These are phyloP conservation scores for Sarotherodon lohbergeri DNA, from an alignment of 2,113 vertebrate species.

Conservation along the genomic window DNA sequence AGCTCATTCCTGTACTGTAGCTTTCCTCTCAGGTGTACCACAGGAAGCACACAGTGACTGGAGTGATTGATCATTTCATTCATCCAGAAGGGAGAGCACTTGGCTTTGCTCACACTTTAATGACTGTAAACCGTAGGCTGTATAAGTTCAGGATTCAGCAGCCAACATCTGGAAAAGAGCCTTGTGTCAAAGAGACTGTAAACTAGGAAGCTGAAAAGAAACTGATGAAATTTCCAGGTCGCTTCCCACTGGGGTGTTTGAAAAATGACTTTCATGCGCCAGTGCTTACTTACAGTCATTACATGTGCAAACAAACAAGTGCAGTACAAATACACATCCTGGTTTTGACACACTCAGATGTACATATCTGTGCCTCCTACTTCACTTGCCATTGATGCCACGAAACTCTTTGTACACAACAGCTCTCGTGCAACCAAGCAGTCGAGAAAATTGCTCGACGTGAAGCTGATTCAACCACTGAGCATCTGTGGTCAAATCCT, in stretches of 20 bases:
- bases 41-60: slow-evolving; percentile 11
- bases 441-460: slow-evolving; percentile 25
- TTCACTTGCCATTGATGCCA: neutral
- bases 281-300: neutral
- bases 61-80: slow-evolving; percentile 36
- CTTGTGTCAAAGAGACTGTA: neutral
- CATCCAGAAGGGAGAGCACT: neutral
- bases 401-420: neutral
- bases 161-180: slow-evolving; percentile 43
- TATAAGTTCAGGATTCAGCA: neutral
- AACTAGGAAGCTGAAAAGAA: neutral
- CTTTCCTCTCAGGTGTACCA: neutral
- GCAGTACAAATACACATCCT: neutral
- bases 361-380: neutral
- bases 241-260: neutral
- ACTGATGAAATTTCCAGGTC: slow-evolving; percentile 42
- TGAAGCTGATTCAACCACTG: slow-evolving; percentile 31
- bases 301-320: neutral
- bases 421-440: slow-evolving; percentile 1
- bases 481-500: slow-evolving; percentile 17
- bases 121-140: neutral
- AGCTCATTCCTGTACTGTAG: neutral
- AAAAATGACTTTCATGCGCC: neutral
- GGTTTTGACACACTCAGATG: neutral
- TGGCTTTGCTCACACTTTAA: slow-evolving; percentile 11